Base-by-base conservation (phyloP, 2,113 vertebrate species). In the Ardeotis arabs region DNA sequence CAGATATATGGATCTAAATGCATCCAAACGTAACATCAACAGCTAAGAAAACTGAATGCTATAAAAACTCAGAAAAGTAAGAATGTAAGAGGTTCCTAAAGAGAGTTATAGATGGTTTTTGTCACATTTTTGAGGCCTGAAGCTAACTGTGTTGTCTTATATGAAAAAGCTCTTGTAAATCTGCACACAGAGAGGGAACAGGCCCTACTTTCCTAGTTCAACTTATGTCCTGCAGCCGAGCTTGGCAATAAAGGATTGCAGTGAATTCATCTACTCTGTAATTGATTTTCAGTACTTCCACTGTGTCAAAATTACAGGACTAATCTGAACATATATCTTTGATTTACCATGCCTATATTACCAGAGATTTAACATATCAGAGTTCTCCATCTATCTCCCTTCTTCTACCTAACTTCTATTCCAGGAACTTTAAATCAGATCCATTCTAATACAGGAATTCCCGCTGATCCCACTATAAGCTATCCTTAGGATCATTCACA, bases 11-110 rank as follows among this genome's bases (percentile, higher is more conserved):
- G 20, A 44, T 47, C 15, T 4, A 10, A 68, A 60, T 49, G 20
- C 16, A 44, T 41, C 11, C 0, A 0, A 72, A 60, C 10, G 23
- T 37, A 27, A 4, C 22, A 66, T 49, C 19, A 64, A 70, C 12
- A 72, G 8, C 63, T n/a, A 66, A 78, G 76, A 49, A 81, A 70
- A 70, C 0, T 1, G 29, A 68, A 68, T 49, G 14, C 19, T 68
- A 39, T 52, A 64, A 73, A 79, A 72, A 14, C 35, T 39, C 13
- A 47, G 29, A 49, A 53, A 84, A 72, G 5, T 2, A 53, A 52
- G 28, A 21, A 16, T 28, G 1, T 28, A 50, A 67, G 55, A 81
- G 17, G 29, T 45, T 84, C 64, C 25, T 15, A n/a, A 55, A 70
- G 37, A 66, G 22, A 84, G 25, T 4, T 84, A 33, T 2, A 50